A percentile compares a stretch with the other conserved stretches of the same genome.
phyloP scores from a whole-genome alignment of 2,888 invertebrate species.

The Oxyteleia sp. region DNA sequence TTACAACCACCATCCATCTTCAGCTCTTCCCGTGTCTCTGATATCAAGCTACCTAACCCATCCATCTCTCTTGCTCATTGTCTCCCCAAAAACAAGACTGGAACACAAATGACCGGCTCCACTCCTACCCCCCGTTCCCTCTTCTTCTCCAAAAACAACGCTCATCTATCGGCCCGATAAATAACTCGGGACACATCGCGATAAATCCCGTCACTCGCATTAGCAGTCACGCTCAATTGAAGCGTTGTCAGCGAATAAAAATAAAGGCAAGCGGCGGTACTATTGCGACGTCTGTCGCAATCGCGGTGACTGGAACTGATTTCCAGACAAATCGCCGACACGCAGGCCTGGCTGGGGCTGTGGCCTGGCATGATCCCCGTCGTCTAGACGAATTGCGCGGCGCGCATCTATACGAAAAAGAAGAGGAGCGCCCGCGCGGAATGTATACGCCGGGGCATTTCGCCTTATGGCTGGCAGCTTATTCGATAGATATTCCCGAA shows the following conservation, averaged over 20 bases:
- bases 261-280: conserved; percentile 35
- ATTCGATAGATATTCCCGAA: conserved; percentile 84
- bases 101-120: conserved; percentile 12
- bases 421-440: conserved; percentile 44
- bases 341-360: conserved; percentile 22
- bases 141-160: too few species aligned
- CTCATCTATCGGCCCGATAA: conserved; percentile 37
- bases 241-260: conserved; percentile 49
- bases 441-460: conserved; percentile 59
- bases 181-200: conserved; percentile 37
- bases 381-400: conserved; percentile 66
- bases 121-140: too few species aligned
- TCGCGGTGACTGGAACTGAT: conserved; percentile 61
- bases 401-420: conserved; percentile 38
- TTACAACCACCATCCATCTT: too few species aligned
- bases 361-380: conserved; percentile 64
- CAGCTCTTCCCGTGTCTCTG: too few species aligned
- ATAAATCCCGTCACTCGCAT: conserved; percentile 55
- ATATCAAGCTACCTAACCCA: too few species aligned
- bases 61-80: conserved; percentile 23
- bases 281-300: conserved; percentile 41
- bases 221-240: conserved; percentile 59
- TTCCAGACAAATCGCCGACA: conserved; percentile 69
- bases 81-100: conserved; percentile 9
- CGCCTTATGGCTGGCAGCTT: conserved; percentile 72